These are phyloP conservation scores for Spermophilus dauricus DNA, from an alignment of 2,113 vertebrate genomes.

Conservation along the genomic window DNA sequence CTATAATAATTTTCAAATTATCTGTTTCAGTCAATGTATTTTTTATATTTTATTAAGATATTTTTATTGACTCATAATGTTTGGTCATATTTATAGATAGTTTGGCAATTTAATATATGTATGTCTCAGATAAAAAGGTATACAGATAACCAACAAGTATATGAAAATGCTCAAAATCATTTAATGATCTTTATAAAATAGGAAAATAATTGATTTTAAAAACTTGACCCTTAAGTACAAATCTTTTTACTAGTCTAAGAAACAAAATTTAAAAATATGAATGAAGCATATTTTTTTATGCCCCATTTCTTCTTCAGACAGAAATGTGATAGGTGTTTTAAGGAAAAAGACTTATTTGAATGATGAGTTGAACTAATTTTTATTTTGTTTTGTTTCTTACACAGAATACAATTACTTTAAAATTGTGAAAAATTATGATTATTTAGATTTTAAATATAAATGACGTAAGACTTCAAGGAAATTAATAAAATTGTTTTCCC, in stretches of 20 bases:
- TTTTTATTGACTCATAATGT: neutral
- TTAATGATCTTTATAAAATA: neutral
- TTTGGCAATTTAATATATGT: neutral
- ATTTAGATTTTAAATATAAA: neutral
- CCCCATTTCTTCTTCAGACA: neutral
- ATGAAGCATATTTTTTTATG: neutral
- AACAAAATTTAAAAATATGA: neutral
- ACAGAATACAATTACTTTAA: neutral
- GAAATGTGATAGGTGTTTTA: neutral
- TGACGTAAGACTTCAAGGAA: neutral
- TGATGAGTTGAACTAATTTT: neutral
- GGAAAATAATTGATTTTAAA: neutral
- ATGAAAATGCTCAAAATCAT: neutral
- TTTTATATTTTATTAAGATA: neutral
- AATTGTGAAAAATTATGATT: neutral
- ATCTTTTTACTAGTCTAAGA: neutral
- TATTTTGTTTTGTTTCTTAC: neutral
- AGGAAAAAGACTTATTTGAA: neutral
- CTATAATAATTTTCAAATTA: constrained; percentile 1
- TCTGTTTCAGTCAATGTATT: neutral
- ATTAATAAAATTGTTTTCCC: neutral
- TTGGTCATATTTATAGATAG: neutral
- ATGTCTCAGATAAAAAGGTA: neutral
- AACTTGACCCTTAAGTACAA: neutral
- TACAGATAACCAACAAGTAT: neutral